Evolutionary conservation across 2,113 vertebrate genomes (phyloP), one percentile per base, ranked within the genome.

Genomic region (Condylura cristata): DNA sequence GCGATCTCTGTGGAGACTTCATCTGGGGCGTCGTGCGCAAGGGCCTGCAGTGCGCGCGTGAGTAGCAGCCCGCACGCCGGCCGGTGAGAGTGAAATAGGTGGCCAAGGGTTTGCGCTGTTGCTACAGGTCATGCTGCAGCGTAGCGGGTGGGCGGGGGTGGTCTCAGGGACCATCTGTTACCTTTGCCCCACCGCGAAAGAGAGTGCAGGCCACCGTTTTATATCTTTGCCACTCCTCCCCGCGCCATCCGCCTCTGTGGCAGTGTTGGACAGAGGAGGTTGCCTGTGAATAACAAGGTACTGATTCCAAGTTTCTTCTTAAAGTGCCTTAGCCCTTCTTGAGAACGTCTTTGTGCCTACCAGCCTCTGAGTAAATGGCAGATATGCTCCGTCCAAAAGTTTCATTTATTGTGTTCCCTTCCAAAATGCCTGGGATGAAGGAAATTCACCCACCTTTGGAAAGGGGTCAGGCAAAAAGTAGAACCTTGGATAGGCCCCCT

Each of bases 1-100:
- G 99, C 95, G 99, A 99, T 97, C 98, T 99, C 92, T 99, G 99
- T 96, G 99, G 99, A 41, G 99, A 99, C 79, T 99, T 99, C 98
- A 99, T 99, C 97, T 99, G 99, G 99, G 99, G 99, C 44, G 98
- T 99, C 63, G 99, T 99, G 98, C 99, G 98, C 94, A 99, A 99
- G 98, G 99, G 98, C 86, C 98, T 99, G 79, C 99, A 99, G 95
- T 99, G 99, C 93, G 66, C 97, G 87, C 97, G 99, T 99, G 98
- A 99, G 99, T 99, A 98, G 92, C 34, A 17, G 87, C 75, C 94
- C 56, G 20, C 30, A 32, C 41, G 37, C 81, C 68, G 41, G 71
- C 22, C 9, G 48, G 48, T 16, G 28, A 93, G 70, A 92, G 81
- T 13, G 2, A 71, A 91, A 88, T 0, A 76, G 76, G 92, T n/a